phyloP scores from a whole-genome alignment of 2,113 vertebrate genomes.

The Corynorhinus townsendii region DNA sequence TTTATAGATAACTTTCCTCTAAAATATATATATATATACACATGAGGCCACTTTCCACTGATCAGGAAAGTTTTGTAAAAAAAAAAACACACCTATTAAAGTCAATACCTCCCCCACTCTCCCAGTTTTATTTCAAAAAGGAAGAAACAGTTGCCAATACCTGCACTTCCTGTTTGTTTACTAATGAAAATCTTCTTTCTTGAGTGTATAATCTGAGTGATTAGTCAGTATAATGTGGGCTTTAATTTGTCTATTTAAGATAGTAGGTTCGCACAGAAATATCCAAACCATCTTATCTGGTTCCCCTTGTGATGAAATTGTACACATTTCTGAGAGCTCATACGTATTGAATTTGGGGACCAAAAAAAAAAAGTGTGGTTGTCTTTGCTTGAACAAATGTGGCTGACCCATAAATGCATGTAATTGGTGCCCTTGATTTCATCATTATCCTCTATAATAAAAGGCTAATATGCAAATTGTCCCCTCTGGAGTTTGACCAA shows the following conservation, averaged over 20 bases:
- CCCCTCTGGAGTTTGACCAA: fast-evolving
- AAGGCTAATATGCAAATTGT: no score
- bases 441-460: not conserved
- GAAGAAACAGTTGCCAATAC: not conserved
- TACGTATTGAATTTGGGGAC: not conserved
- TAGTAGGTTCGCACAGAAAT: conserved; percentile 27
- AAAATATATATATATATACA: not conserved
- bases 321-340: not conserved
- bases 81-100: not conserved
- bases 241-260: not conserved
- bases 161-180: not conserved
- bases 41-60: not conserved
- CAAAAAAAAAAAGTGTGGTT: not conserved
- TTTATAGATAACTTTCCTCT: not conserved
- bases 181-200: conserved; percentile 26
- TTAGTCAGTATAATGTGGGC: not conserved
- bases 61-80: not conserved
- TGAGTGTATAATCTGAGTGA: not conserved
- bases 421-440: not conserved
- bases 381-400: not conserved
- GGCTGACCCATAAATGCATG: not conserved
- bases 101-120: not conserved
- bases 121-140: not conserved
- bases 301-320: conserved; percentile 12
- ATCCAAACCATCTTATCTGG: not conserved